These are phyloP conservation scores for Sapajus apella DNA, from an alignment of 2,113 vertebrate species.

Conservation along the genomic window DNA sequence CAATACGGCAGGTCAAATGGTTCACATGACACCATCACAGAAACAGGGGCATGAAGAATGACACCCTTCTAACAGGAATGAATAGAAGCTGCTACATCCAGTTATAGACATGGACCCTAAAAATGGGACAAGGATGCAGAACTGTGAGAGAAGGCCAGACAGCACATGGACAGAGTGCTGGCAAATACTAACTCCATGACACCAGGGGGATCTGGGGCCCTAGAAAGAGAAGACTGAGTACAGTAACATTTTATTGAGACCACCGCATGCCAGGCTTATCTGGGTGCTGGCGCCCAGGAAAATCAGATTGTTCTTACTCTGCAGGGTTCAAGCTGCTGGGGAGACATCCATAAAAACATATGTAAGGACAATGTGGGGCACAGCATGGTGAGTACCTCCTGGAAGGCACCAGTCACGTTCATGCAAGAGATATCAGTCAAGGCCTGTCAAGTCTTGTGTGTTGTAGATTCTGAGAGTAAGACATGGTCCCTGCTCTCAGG, in stretches of 20 bases:
- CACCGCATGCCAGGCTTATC: background rate
- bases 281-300: background rate
- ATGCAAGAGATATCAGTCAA: background rate
- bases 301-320: background rate
- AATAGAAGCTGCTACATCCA: background rate
- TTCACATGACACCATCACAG: background rate
- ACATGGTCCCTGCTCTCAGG: background rate
- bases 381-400: background rate
- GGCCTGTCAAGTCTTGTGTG: background rate
- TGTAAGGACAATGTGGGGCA: background rate
- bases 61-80: background rate
- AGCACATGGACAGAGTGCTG: background rate
- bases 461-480: accelerated
- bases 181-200: background rate
- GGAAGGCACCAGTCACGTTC: background rate
- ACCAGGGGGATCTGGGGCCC: background rate
- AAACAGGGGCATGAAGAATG: background rate
- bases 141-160: background rate
- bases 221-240: background rate
- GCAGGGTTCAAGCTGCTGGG: background rate
- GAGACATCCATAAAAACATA: background rate
- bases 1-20: no score
- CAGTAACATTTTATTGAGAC: background rate
- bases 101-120: background rate
- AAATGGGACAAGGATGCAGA: no score